These are phyloP conservation scores for Coregonus suidteri DNA, from an alignment of 2,797 vertebrate genomes.

Conservation along the genomic window DNA sequence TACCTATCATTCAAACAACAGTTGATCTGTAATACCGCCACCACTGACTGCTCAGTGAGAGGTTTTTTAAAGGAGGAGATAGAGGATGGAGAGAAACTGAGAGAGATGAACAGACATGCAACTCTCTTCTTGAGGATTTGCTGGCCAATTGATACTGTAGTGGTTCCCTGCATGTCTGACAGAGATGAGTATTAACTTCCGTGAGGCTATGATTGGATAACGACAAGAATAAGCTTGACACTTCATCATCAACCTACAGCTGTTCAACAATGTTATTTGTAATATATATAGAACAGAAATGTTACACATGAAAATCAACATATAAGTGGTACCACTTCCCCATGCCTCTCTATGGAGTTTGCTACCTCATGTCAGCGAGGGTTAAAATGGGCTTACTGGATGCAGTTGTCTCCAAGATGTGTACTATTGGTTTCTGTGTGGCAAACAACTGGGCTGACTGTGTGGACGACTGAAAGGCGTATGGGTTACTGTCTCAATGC, in stretches of 20 bases:
- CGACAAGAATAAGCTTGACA: constrained; percentile 28
- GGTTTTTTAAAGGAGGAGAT: constrained; percentile 11
- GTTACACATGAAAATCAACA: too few relatives aligned
- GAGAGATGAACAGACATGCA: constrained; percentile 57
- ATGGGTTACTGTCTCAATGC: not conserved
- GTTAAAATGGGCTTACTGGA: not conserved
- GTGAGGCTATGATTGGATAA: constrained; percentile 19
- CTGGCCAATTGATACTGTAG: constrained; percentile 38
- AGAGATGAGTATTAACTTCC: constrained; percentile 29
- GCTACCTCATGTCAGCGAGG: not conserved
- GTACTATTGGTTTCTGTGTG: constrained; percentile 11
- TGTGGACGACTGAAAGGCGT: constrained; percentile 16
- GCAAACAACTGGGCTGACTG: constrained; percentile 7
- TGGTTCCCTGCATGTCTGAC: constrained; percentile 61
- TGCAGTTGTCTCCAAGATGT: constrained; percentile 38
- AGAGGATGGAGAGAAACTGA: not conserved
- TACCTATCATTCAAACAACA: constrained; percentile 43
- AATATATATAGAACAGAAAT: constrained; percentile 54
- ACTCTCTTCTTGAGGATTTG: constrained; percentile 40
- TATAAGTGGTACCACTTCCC: not conserved
- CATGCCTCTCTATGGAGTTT: not conserved
- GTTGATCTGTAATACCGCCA: constrained; percentile 34
- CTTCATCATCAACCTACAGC: constrained; percentile 32
- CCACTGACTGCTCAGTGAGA: not conserved
- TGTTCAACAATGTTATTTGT: constrained; percentile 55